These are phyloP conservation scores for Mobula hypostoma DNA, from an alignment of 2,113 vertebrate species.

Conservation along the genomic window DNA sequence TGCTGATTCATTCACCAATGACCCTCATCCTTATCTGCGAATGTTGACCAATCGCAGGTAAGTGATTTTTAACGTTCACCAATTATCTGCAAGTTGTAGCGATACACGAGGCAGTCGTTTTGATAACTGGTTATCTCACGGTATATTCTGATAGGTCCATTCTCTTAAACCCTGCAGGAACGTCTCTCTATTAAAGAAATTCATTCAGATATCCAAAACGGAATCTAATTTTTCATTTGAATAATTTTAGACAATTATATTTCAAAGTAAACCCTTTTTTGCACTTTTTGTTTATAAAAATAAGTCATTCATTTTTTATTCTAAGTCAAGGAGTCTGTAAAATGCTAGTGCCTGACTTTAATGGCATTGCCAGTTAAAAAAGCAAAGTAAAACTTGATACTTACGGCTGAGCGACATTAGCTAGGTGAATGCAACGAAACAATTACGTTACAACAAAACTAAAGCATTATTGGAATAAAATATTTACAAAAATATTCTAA, in stretches of 20 bases:
- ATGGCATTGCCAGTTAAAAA: background rate
- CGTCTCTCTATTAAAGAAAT: constrained; percentile 15
- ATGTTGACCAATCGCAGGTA: background rate
- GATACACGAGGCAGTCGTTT: background rate
- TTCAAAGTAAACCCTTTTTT: constrained; percentile 4
- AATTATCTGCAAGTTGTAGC: background rate
- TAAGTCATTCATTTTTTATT: background rate
- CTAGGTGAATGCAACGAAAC: background rate
- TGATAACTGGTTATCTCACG: background rate
- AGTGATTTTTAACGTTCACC: background rate
- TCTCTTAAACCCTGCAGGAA: background rate
- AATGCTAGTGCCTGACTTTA: background rate
- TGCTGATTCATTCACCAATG: background rate
- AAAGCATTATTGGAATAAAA: background rate
- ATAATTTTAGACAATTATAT: constrained; percentile 32
- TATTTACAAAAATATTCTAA: background rate
- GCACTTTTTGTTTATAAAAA: background rate
- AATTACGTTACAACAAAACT: background rate
- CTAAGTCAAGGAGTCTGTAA: background rate
- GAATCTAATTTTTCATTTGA: constrained; percentile 35
- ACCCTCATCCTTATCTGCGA: background rate
- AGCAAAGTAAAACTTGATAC: background rate
- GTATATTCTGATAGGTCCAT: background rate
- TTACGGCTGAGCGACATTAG: background rate
- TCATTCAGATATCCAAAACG: constrained; percentile 15